Percentiles rank a stretch among this genome's conserved stretches.
phyloP scores from a whole-genome alignment of 1,140 invertebrate genomes.

The Ladona fulva region DNA sequence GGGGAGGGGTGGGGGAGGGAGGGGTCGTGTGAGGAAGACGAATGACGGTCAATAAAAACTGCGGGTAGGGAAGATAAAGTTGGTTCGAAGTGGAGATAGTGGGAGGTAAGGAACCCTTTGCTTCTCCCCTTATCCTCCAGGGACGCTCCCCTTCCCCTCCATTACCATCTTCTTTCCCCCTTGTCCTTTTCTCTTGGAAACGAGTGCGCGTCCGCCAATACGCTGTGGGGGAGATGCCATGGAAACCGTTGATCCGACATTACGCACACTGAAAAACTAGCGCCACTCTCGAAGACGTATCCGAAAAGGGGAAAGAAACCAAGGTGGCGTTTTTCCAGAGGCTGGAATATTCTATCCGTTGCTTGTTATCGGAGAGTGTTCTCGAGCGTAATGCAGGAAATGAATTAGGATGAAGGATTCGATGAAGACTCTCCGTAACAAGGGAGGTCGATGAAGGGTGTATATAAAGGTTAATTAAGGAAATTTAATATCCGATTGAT shows the following conservation, averaged over 20 bases:
- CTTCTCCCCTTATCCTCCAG: neutral
- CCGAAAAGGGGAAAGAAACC: too few species aligned
- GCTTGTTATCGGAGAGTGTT: too few species aligned
- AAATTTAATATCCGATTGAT: too few species aligned
- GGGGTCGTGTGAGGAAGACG: neutral
- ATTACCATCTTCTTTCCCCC: neutral
- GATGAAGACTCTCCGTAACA: too few species aligned
- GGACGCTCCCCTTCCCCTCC: neutral
- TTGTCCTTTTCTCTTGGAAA: neutral
- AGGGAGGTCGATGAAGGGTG: too few species aligned
- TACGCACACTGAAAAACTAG: neutral
- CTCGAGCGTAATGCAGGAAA: too few species aligned
- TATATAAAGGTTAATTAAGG: too few species aligned
- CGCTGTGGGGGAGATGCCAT: neutral
- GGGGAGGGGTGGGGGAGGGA: neutral
- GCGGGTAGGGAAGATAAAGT: constrained; percentile 3
- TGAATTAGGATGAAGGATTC: too few species aligned
- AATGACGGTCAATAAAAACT: constrained; percentile 7
- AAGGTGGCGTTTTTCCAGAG: too few species aligned
- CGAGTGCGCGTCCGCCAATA: neutral
- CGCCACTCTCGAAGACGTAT: too few species aligned
- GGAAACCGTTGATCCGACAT: neutral
- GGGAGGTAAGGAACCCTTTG: neutral
- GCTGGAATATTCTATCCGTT: too few species aligned
- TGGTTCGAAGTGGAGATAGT: neutral